Conservation (phyloP, 1,140 invertebrate species). For the Rhyzopertha dominica region DNA sequence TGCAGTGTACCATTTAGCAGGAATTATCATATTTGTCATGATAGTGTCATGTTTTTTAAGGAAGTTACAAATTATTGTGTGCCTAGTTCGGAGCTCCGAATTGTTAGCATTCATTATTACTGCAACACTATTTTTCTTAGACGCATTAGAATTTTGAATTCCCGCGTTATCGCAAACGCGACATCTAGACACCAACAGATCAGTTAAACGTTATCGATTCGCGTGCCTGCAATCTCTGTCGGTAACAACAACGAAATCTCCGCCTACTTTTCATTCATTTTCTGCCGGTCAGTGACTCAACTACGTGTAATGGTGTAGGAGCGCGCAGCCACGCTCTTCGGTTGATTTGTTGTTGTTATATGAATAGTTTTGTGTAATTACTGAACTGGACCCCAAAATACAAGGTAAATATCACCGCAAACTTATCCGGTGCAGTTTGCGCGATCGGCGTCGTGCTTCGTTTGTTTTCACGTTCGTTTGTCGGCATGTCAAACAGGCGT, state of each 20-base stretch:
- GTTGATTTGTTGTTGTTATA: slow-evolving; percentile 9
- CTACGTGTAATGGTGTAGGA: slow-evolving; percentile 22
- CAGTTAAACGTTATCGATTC: slow-evolving; percentile 12
- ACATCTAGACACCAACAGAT: no score
- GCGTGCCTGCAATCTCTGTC: background rate
- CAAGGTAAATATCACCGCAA: slow-evolving; percentile 12
- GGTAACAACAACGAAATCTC: slow-evolving; percentile 6
- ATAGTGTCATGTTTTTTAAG: no score
- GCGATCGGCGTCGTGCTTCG: slow-evolving; percentile 1
- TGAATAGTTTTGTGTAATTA: slow-evolving; percentile 12
- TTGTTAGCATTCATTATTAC: slow-evolving; percentile 16
- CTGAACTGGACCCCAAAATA: slow-evolving; percentile 9
- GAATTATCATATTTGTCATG: no score
- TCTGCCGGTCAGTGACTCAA: slow-evolving; percentile 25
- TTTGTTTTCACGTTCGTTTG: slow-evolving; percentile 5
- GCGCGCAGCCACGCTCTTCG: slow-evolving; percentile 21
- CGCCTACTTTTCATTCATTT: slow-evolving; percentile 28
- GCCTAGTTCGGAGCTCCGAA: slow-evolving; percentile 14
- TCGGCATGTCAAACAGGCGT: slow-evolving; percentile 17
- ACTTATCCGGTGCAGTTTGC: background rate
- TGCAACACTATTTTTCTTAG: no score
- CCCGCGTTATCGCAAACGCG: no score
- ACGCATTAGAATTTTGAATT: no score
- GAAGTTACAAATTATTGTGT: slow-evolving; percentile 16
- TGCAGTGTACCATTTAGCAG: no score